Evolutionary conservation across 2,888 invertebrate species (phyloP).

Genomic region (Acanthopleura granulata): DNA sequence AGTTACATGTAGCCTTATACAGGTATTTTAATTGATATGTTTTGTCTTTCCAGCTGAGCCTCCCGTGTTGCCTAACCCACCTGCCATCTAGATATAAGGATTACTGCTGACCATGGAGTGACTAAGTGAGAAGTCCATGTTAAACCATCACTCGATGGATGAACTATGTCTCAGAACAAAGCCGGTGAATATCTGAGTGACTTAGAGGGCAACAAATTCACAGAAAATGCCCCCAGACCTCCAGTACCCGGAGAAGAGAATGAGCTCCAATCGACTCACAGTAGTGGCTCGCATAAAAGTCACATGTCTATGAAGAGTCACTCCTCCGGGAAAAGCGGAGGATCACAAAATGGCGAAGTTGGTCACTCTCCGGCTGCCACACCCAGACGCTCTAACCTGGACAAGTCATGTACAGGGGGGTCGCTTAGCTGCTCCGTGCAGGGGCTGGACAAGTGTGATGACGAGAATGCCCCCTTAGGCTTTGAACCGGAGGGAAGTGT

Average conservation of each 20-base stretch:
- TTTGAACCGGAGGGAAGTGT: constrained; percentile 75
- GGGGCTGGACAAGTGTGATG: constrained; percentile 39
- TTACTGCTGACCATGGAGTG: neutral
- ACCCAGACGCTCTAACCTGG: constrained; percentile 64
- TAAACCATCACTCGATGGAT: neutral
- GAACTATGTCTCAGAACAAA: constrained; percentile 37
- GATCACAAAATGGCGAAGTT: constrained; percentile 53
- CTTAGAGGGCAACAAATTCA: constrained; percentile 64
- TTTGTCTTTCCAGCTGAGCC: no score
- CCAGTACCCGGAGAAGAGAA: constrained; percentile 68
- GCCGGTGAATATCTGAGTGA: constrained; percentile 61
- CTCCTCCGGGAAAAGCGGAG: constrained; percentile 34
- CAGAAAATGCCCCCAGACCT: constrained; percentile 64
- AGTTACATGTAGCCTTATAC: no score
- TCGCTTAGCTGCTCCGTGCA: constrained; percentile 32
- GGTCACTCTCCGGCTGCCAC: constrained; percentile 60
- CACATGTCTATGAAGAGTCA: constrained; percentile 55
- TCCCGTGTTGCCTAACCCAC: no score
- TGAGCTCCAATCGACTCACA: constrained; percentile 63
- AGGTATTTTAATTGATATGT: no score
- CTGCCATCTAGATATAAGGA: no score
- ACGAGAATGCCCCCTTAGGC: constrained; percentile 71
- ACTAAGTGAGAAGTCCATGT: neutral
- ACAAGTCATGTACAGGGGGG: constrained; percentile 36
- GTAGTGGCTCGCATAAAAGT: constrained; percentile 64